Percentiles rank a stretch among this genome's conserved stretches.
phyloP scores from a whole-genome alignment of 2,113 vertebrate species.

The Bombycilla garrulus region DNA sequence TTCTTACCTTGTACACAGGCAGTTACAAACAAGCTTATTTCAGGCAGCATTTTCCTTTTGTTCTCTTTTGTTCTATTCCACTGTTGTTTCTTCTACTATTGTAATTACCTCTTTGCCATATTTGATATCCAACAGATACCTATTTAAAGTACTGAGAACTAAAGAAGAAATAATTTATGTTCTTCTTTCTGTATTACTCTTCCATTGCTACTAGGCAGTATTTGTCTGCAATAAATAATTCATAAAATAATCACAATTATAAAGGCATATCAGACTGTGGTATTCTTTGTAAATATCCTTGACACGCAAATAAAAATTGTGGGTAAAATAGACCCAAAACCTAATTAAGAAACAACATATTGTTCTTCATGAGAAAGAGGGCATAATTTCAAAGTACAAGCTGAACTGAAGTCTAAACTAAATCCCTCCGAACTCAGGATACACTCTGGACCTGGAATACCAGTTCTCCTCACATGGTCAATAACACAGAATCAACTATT shows the following conservation, averaged over 20 bases:
- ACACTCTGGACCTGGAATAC: background rate
- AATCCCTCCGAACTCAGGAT: background rate
- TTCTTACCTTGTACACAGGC: background rate
- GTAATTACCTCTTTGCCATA: slow-evolving; percentile 48
- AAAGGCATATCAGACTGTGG: background rate
- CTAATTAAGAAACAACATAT: background rate
- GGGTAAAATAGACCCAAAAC: background rate
- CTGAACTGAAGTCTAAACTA: background rate
- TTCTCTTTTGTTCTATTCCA: slow-evolving; percentile 8
- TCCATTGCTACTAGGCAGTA: background rate
- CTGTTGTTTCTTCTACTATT: background rate
- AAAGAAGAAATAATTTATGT: slow-evolving; percentile 28
- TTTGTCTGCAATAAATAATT: background rate
- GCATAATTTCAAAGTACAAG: slow-evolving; percentile 1
- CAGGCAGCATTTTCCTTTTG: slow-evolving; percentile 8
- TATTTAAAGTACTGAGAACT: slow-evolving; percentile 43
- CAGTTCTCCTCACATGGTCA: background rate
- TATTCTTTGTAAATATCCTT: slow-evolving; percentile 21
- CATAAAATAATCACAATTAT: background rate
- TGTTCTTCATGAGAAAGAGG: background rate
- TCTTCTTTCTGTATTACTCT: slow-evolving; percentile 15
- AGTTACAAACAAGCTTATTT: background rate
- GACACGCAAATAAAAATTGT: background rate
- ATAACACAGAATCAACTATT: background rate
- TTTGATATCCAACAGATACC: slow-evolving; percentile 23